Evolutionary conservation across 2,113 vertebrate species (phyloP).

Genomic region (Oreochromis tanganicae): DNA sequence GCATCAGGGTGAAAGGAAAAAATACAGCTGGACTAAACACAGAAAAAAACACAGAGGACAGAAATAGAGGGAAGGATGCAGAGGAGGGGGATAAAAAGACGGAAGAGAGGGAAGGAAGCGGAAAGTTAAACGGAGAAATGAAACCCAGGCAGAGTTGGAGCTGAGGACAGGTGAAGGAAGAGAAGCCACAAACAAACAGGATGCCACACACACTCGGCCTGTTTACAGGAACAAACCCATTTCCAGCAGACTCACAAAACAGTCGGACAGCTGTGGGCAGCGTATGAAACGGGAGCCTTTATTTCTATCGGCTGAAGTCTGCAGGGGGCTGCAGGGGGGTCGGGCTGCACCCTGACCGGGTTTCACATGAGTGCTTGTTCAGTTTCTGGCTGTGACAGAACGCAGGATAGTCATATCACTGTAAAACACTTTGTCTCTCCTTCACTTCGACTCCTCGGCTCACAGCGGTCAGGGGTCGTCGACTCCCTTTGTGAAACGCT

Average conservation of each 20-base stretch:
- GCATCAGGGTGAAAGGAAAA: not conserved
- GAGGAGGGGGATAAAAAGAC: not conserved
- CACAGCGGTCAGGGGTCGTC: not conserved
- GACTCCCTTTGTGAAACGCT: not conserved
- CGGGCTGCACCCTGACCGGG: not conserved
- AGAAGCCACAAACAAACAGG: slow-evolving; percentile 25
- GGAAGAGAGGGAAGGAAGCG: not conserved
- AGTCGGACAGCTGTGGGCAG: not conserved
- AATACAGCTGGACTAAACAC: not conserved
- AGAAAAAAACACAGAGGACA: not conserved
- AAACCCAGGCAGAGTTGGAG: not conserved
- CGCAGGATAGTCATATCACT: not conserved
- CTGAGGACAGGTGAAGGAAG: slow-evolving; percentile 6
- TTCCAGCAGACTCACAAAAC: not conserved
- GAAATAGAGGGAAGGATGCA: not conserved
- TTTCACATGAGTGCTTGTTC: not conserved
- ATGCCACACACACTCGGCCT: not conserved
- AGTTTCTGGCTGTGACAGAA: not conserved
- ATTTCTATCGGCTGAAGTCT: not conserved
- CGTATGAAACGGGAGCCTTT: accelerated
- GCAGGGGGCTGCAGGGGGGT: not conserved
- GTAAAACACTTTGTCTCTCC: not conserved
- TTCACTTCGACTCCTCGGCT: not conserved
- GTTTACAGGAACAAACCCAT: not conserved
- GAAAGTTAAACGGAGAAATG: accelerated